These are phyloP conservation scores for Mixornis gularis DNA, from an alignment of 2,113 vertebrate species.

Conservation along the genomic window DNA sequence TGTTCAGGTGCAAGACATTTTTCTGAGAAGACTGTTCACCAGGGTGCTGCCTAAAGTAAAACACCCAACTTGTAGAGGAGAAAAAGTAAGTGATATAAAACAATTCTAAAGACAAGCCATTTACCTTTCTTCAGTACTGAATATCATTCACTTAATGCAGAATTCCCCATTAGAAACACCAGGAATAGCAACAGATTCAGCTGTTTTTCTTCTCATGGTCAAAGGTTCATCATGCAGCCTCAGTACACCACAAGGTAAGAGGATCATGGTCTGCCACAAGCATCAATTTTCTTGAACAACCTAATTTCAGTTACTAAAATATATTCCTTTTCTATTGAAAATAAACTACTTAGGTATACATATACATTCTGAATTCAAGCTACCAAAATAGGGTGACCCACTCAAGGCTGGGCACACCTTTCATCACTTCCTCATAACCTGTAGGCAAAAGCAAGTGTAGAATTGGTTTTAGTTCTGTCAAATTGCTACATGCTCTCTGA, in stretches of 20 bases:
- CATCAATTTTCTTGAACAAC: background rate
- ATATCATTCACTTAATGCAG: background rate
- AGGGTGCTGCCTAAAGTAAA: background rate
- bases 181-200: background rate
- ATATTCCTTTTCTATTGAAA: background rate
- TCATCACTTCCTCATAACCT: conserved; percentile 18
- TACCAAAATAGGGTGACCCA: background rate
- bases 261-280: background rate
- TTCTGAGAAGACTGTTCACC: background rate
- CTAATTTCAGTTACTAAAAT: background rate
- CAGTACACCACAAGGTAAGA: background rate
- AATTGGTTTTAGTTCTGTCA: background rate
- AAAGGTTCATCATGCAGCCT: background rate
- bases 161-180: background rate
- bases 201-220: background rate
- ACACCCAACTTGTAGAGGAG: background rate
- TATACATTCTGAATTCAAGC: background rate
- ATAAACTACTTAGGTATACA: background rate
- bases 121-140: background rate
- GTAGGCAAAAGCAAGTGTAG: background rate
- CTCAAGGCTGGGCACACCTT: background rate
- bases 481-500: background rate
- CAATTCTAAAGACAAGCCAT: background rate
- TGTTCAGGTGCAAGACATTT: background rate
- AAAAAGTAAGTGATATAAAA: background rate